phyloP scores from a whole-genome alignment of 2,113 vertebrate species.

The Myiopsitta monachus region DNA sequence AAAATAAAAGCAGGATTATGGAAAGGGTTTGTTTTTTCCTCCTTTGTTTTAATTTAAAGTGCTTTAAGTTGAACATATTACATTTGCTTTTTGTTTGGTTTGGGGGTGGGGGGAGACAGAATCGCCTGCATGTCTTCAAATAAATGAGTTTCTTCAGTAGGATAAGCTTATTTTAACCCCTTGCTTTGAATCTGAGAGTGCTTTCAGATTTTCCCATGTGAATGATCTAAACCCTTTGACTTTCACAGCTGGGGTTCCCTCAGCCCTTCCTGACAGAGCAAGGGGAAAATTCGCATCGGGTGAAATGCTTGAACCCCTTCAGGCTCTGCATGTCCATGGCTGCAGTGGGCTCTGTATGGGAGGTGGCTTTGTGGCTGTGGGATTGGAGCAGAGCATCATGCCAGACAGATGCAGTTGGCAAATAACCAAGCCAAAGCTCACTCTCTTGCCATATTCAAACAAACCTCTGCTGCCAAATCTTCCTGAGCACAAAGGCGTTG shows the following conservation, averaged over 20 bases:
- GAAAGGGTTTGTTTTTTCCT: not conserved
- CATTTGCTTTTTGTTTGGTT: not conserved
- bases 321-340: not conserved
- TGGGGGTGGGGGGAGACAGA: not conserved
- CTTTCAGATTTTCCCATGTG: not conserved
- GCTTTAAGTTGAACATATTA: not conserved
- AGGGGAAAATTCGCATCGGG: not conserved
- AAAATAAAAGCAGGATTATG: not conserved
- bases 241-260: not conserved
- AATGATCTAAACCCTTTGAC: not conserved
- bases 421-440: not conserved
- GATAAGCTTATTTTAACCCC: not conserved
- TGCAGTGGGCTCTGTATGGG: accelerated
- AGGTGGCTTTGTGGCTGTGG: not conserved
- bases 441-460: not conserved
- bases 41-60: not conserved
- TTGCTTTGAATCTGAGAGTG: not conserved
- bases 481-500: not conserved
- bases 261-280: not conserved
- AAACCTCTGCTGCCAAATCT: not conserved
- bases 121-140: not conserved
- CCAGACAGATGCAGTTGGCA: not conserved
- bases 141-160: not conserved
- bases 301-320: not conserved
- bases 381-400: not conserved